Conservation (phyloP, 2,797 vertebrate species). For the Bradypodion ventrale region DNA sequence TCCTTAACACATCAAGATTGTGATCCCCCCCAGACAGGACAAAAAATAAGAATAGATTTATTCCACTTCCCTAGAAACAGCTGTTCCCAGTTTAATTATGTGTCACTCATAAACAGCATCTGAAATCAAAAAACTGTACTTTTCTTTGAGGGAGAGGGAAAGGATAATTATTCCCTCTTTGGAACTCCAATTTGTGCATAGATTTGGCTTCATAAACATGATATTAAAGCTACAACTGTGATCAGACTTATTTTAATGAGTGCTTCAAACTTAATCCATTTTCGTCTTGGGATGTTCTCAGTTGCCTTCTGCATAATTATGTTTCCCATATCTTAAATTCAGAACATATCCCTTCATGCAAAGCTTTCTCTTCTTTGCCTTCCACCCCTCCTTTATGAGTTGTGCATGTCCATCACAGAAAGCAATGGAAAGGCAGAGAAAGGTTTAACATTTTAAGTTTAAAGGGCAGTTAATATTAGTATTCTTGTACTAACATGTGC, state of each 20-base stretch:
- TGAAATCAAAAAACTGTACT: constrained; percentile 45
- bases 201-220: constrained; percentile 29
- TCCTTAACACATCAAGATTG: not conserved
- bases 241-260: not conserved
- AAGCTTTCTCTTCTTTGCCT: constrained; percentile 20
- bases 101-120: constrained; percentile 17
- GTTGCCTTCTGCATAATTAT: constrained; percentile 50
- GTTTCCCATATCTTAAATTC: constrained; percentile 62
- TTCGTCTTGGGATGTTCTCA: constrained; percentile 48
- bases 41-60: not conserved
- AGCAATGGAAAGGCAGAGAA: not conserved
- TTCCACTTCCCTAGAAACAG: constrained; percentile 27
- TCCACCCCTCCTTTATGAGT: rapidly evolving
- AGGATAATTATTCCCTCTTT: constrained; percentile 26
- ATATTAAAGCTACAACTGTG: constrained; percentile 3
- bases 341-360: constrained; percentile 47
- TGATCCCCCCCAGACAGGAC: not conserved
- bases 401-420: rapidly evolving
- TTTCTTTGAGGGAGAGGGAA: not conserved
- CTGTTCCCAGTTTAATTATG: constrained; percentile 47
- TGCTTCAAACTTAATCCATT: constrained; percentile 20
- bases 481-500: too few relatives aligned
- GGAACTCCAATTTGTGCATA: not conserved
- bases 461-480: rapidly evolving
- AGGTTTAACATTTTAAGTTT: not conserved